Evolutionary conservation across 2,113 vertebrate species (phyloP).

Genomic region (Plecturocebus donacophilus): DNA sequence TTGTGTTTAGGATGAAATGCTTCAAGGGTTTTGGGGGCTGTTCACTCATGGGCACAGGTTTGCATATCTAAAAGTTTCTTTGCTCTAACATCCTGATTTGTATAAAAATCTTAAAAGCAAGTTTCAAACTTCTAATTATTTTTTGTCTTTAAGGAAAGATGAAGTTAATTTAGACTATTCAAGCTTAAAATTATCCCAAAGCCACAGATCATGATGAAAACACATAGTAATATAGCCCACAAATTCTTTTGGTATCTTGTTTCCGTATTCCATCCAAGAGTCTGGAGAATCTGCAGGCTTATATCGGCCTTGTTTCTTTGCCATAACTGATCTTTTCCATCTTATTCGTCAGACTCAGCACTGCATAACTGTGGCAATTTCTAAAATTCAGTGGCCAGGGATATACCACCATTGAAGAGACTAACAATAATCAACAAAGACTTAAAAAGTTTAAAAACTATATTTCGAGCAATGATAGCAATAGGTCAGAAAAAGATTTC

Average conservation of each 20-base stretch:
- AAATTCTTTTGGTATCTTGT: slow-evolving; percentile 38
- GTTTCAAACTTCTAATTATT: background rate
- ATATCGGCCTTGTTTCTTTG: background rate
- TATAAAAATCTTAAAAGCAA: slow-evolving; percentile 13
- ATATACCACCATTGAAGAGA: background rate
- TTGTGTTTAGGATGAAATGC: slow-evolving; percentile 34
- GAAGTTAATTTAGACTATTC: slow-evolving; percentile 11
- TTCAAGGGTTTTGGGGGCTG: background rate
- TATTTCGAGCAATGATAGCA: background rate
- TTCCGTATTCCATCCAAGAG: slow-evolving; percentile 31
- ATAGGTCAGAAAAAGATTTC: background rate
- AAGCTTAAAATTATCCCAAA: slow-evolving; percentile 43
- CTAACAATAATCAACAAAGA: background rate
- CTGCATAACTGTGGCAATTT: background rate
- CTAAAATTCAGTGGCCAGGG: background rate
- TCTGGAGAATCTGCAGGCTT: slow-evolving; percentile 17
- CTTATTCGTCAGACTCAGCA: background rate
- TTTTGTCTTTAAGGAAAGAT: slow-evolving; percentile 25
- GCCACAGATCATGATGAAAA: slow-evolving; percentile 25
- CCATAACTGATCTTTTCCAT: background rate
- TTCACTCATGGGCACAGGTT: background rate
- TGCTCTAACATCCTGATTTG: background rate
- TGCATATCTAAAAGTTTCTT: slow-evolving; percentile 1
- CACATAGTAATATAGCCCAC: background rate
- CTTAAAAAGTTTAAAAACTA: background rate